Base-by-base conservation (phyloP, 2,888 invertebrate genomes). In the Biston stratarius region DNA sequence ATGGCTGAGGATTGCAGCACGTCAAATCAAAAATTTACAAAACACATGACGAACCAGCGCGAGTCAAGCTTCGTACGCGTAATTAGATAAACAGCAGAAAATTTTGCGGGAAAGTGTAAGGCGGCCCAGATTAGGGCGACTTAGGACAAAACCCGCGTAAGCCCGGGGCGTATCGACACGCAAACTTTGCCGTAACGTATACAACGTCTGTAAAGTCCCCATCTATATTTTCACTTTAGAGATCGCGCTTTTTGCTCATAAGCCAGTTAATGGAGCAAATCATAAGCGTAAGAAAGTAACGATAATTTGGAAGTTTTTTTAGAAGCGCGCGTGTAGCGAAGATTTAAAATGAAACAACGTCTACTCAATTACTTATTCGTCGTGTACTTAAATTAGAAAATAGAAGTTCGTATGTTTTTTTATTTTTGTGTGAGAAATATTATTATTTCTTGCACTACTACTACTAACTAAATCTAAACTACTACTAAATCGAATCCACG, bases 171-270 rank as follows among this genome's bases (percentile, higher is more conserved):
- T 64, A 73, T 82, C 77, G 77, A 74, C 71, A 65, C 70, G 73
- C 67, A 66, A 76, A 77, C 72, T 78, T 78, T 73, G 62, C 68
- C 72, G 67, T 78, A 76, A 78, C 75, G 75, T 74, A 78, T 74
- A 80, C 78, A 76, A 70, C 75, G 80, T 78, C 77, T 77, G 79
- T 78, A 70, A 79, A 82, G 75, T 81, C 78, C 76, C 83, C 81
- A 85, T 86, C 83, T 81, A 79, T 81, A 80, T 85, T 83, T 84
- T 83, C 83, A 83, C 82, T 87, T 82, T 82, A 81, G 77, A 82
- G 75, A 82, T 83, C 79, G 79, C 76, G 80, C 77, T 77, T 77
- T 82, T 83, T 79, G 78, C 81, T 83, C 79, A 81, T 79, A 79
- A 82, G 77, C 77, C 73, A 70, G 71, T 64, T 68, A 63, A 57